Conservation (phyloP, 2,113 vertebrate species). For the Oncorhynchus gorbuscha region DNA sequence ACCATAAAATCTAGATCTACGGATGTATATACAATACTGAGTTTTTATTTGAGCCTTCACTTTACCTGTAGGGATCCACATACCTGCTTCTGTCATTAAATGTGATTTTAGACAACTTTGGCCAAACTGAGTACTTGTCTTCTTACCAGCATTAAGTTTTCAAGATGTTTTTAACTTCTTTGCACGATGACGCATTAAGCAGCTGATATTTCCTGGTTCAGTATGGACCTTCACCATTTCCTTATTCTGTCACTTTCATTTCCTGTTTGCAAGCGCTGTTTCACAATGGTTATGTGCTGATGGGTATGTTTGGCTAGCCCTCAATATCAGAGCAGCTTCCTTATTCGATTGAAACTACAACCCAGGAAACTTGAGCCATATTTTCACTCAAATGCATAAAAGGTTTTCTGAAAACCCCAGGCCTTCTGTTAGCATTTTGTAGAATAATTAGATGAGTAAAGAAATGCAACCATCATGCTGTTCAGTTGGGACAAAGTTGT, state of each 20-base stretch:
- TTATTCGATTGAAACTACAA: neutral
- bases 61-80: too few species aligned
- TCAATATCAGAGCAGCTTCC: neutral
- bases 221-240: neutral
- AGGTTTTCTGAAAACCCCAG: too few species aligned
- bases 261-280: neutral
- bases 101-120: too few species aligned
- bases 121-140: too few species aligned
- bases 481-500: slow-evolving; percentile 18
- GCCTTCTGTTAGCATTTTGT: neutral
- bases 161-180: too few species aligned
- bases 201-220: too few species aligned
- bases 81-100: too few species aligned
- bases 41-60: too few species aligned
- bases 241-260: slow-evolving; percentile 2
- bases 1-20: too few species aligned
- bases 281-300: neutral
- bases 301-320: neutral
- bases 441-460: neutral
- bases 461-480: neutral
- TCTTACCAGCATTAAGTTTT: too few species aligned
- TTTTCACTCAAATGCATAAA: neutral
- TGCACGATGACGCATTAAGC: too few species aligned
- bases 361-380: neutral
- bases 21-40: too few species aligned